These are phyloP conservation scores for Squalus acanthias DNA, from an alignment of 2,797 vertebrate genomes.

Conservation along the genomic window DNA sequence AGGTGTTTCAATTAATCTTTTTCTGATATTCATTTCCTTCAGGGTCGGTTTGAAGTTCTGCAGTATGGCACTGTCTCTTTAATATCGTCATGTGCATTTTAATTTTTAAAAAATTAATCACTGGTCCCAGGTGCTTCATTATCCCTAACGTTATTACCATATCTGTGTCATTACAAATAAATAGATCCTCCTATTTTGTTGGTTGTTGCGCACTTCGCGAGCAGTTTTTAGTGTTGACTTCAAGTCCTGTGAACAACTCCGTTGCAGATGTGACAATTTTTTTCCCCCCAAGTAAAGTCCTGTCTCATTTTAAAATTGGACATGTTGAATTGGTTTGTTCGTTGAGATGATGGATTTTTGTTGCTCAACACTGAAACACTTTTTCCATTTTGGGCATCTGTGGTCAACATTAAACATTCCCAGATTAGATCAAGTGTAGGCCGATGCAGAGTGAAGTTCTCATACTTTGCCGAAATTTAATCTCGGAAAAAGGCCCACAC, in stretches of 20 bases:
- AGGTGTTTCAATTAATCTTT: background rate
- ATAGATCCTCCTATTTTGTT: background rate
- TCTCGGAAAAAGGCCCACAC: background rate
- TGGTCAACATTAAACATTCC: background rate
- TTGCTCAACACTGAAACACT: background rate
- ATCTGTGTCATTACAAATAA: background rate
- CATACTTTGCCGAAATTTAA: background rate
- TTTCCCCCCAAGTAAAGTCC: background rate
- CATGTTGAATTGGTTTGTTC: background rate
- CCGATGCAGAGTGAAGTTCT: background rate
- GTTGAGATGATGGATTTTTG: background rate
- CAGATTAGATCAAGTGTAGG: background rate
- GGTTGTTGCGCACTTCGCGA: background rate
- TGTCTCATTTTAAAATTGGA: background rate
- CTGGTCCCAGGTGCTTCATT: background rate
- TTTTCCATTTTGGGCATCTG: background rate
- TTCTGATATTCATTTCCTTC: too few species aligned
- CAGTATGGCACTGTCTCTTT: background rate
- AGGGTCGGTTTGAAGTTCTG: background rate
- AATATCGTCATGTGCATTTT: too few species aligned
- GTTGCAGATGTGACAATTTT: background rate
- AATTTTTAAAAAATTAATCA: background rate
- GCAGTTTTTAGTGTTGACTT: background rate
- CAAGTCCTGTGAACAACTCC: background rate
- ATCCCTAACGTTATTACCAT: background rate